phyloP scores from a whole-genome alignment of 1,140 invertebrate genomes.

The Batillaria attramentaria region DNA sequence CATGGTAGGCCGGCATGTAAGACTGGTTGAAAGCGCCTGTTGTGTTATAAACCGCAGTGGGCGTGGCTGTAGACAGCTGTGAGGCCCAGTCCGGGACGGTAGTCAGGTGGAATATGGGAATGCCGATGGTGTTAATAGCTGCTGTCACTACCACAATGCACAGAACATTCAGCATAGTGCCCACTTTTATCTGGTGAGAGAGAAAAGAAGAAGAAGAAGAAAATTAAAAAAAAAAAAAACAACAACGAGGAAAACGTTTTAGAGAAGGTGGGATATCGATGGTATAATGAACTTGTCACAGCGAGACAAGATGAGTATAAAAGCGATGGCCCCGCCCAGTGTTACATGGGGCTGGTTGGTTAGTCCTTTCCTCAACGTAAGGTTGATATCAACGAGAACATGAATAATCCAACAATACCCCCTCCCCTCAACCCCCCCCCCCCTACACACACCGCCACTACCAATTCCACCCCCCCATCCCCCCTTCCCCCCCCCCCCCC shows the following conservation, averaged over 20 bases:
- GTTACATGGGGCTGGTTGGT: too few relatives aligned
- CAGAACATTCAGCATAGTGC: not conserved
- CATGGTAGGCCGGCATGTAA: not conserved
- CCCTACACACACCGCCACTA: too few relatives aligned
- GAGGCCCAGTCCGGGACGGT: slow-evolving; percentile 5
- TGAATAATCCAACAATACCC: too few relatives aligned
- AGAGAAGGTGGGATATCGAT: not conserved
- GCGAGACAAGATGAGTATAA: not conserved
- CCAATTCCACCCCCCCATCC: too few relatives aligned
- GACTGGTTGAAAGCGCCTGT: not conserved
- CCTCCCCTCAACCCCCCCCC: too few relatives aligned
- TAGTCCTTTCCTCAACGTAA: too few relatives aligned
- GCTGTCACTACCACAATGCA: not conserved
- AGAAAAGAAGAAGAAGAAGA: not conserved
- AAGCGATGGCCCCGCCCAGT: too few relatives aligned
- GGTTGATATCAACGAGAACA: too few relatives aligned
- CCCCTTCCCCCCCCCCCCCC: too few relatives aligned
- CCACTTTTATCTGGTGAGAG: slow-evolving; percentile 8
- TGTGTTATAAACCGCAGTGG: not conserved
- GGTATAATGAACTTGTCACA: not conserved
- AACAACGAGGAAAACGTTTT: not conserved
- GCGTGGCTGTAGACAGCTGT: not conserved
- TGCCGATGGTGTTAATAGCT: slow-evolving; percentile 18
- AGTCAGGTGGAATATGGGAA: not conserved
- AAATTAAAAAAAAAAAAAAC: not conserved